Percentiles rank a stretch among this genome's conserved stretches.
Evolutionary conservation across 35 echinoderm and acorn worm genomes (phyloP).

Genomic region (Lytechinus variegatus): DNA sequence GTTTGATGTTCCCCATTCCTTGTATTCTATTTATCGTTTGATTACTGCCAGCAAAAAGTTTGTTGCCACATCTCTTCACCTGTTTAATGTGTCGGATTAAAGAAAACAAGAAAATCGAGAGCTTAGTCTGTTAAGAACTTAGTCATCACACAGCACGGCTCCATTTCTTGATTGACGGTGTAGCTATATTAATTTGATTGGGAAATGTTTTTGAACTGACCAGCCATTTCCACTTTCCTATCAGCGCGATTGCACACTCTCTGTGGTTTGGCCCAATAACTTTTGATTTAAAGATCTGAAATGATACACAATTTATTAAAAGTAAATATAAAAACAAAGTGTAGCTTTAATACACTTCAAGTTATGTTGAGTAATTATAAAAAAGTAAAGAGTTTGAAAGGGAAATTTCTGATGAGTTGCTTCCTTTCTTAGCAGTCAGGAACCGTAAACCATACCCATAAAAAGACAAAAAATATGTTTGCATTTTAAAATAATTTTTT

Average conservation of each 20-base stretch:
- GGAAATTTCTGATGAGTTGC: no score
- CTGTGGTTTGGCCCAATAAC: not conserved
- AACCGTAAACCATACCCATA: no score
- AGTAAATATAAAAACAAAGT: not conserved
- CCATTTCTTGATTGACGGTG: not conserved
- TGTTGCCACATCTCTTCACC: not conserved
- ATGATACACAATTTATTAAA: not conserved
- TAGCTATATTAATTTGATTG: not conserved
- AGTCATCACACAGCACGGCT: not conserved
- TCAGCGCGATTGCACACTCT: not conserved
- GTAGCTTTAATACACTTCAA: not conserved
- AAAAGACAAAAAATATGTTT: no score
- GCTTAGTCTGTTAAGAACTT: not conserved
- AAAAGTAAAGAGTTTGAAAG: not conserved
- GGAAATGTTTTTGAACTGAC: not conserved
- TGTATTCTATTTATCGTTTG: no score
- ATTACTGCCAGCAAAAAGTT: not conserved
- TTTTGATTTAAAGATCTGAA: not conserved
- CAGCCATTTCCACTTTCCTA: not conserved
- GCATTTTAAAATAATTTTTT: no score
- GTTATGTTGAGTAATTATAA: not conserved
- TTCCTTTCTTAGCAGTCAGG: no score
- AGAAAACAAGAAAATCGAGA: no score
- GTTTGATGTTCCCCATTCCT: no score
- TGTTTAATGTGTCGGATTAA: not conserved